Percentiles rank a stretch among this genome's conserved stretches.
Conservation (phyloP, 2,888 invertebrate genomes). For the Drosophila birchii region DNA sequence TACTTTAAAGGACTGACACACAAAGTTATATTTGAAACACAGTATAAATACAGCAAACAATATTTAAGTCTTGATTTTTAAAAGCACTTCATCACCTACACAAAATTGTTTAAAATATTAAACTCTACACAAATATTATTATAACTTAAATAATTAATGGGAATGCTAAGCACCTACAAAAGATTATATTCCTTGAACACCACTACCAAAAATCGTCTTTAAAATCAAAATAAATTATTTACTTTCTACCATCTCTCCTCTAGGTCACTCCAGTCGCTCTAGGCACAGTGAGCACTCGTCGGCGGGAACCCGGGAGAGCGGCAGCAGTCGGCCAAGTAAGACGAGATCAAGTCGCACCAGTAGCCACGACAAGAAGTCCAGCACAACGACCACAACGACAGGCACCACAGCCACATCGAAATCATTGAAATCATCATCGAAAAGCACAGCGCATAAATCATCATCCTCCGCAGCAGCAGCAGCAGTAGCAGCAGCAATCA, state of each 20-base stretch:
- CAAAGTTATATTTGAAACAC: background rate
- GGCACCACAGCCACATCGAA: slow-evolving; percentile 43
- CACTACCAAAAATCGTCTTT: background rate
- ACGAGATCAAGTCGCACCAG: slow-evolving; percentile 45
- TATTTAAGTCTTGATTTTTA: background rate
- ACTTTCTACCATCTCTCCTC: background rate
- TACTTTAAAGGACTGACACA: background rate
- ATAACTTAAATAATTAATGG: background rate
- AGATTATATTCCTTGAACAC: background rate
- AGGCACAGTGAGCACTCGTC: slow-evolving; percentile 58
- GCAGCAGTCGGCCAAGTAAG: slow-evolving; percentile 49
- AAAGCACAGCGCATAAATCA: slow-evolving; percentile 52
- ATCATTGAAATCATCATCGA: slow-evolving; percentile 40
- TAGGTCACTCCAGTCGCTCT: slow-evolving; percentile 83
- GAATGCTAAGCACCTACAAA: background rate
- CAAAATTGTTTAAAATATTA: slow-evolving; percentile 14
- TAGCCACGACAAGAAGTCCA: slow-evolving; percentile 56
- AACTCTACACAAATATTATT: background rate
- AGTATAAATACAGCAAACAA: background rate
- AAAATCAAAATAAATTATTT: background rate
- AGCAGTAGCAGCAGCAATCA: background rate
- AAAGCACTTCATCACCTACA: background rate
- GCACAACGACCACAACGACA: slow-evolving; percentile 55
- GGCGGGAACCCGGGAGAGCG: slow-evolving; percentile 30
- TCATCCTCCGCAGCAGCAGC: slow-evolving; percentile 44